phyloP scores from a whole-genome alignment of 2,888 invertebrate species.

The Polyploca ridens region DNA sequence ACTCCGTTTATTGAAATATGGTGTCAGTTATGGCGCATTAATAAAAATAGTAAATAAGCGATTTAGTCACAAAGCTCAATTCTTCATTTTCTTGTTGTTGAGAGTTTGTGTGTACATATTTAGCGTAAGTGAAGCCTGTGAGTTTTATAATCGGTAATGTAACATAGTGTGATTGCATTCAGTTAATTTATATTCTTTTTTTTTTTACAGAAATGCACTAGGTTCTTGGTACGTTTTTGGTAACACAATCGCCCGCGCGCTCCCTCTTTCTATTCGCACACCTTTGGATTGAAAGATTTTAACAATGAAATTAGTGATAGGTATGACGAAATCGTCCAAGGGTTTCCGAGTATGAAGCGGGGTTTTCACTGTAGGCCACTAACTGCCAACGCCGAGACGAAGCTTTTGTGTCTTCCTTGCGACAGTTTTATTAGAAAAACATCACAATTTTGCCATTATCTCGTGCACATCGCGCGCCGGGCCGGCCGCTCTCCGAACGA shows the following conservation, averaged over 20 bases:
- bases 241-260: slow-evolving; percentile 21
- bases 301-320: slow-evolving; percentile 6
- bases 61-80: slow-evolving; percentile 77
- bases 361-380: slow-evolving; percentile 24
- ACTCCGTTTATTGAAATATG: slow-evolving; percentile 37
- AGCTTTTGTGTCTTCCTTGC: slow-evolving; percentile 35
- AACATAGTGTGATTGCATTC: slow-evolving; percentile 65
- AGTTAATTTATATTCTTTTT: slow-evolving; percentile 46
- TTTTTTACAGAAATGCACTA: slow-evolving; percentile 37
- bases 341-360: slow-evolving; percentile 41
- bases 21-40: slow-evolving; percentile 35
- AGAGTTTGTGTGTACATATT: slow-evolving; percentile 82
- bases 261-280: slow-evolving; percentile 45
- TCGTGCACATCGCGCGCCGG: slow-evolving; percentile 63
- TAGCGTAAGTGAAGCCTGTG: slow-evolving; percentile 81
- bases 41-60: slow-evolving; percentile 59
- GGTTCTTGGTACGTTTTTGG: slow-evolving; percentile 38
- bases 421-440: slow-evolving; percentile 70
- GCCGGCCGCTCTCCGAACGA: slow-evolving; percentile 62
- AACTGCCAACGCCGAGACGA: slow-evolving; percentile 31
- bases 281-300: slow-evolving; percentile 21
- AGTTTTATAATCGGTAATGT: slow-evolving; percentile 70
- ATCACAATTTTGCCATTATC: slow-evolving; percentile 83
- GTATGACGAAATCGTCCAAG: slow-evolving; percentile 34
- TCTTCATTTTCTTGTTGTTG: slow-evolving; percentile 72